Base-by-base conservation (phyloP, 2,888 invertebrate genomes). In the Nasonovia ribisnigri region DNA sequence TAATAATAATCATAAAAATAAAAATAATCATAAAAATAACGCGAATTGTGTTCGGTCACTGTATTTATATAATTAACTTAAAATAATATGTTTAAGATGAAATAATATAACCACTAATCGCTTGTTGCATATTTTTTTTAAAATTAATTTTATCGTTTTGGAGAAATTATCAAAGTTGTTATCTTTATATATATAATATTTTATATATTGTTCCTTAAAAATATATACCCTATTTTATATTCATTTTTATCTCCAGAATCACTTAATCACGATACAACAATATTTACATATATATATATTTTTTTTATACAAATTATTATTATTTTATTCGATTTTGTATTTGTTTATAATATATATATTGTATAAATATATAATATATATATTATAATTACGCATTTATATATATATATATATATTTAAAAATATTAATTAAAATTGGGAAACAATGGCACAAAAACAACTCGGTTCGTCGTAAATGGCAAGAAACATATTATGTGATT, bases 231-330 rank as follows among this genome's bases (percentile, higher is more conserved):
- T 93, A 93, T 84, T 93, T 90, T 42, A 84, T 57, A 84, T 84
- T 77, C 42, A 26, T 43, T 90, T 89, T 42, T 90, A 42, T 60
- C 43, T 43, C 43, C 86, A 43, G 26, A 43, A 60, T 93, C 92
- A 93, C 93, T 93, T 93, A 90, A 93, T 90, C 90, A 93, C 84
- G 90, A 93, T 57, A 89, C 93, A 93, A 93, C 93, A 93, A 90
- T 90, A 93, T 93, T 92, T 88, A 92, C 88, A 92, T 42, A 84
- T 88, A 67, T 54, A 77, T 89, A 42, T 42, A 20, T 26, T 88
- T 87, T 92, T 51, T 92, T 88, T 92, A 60, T 88, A 92, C 88
- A 88, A 67, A 84, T 92, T 87, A 54, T 91, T 54, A 54, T 91
- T 91, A 91, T 84, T 91, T 91, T 84, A 54, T 84, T 84, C 54